Percentiles rank a stretch among this genome's conserved stretches.
Conservation (phyloP, 2,797 vertebrate species). For the Picus viridis region DNA sequence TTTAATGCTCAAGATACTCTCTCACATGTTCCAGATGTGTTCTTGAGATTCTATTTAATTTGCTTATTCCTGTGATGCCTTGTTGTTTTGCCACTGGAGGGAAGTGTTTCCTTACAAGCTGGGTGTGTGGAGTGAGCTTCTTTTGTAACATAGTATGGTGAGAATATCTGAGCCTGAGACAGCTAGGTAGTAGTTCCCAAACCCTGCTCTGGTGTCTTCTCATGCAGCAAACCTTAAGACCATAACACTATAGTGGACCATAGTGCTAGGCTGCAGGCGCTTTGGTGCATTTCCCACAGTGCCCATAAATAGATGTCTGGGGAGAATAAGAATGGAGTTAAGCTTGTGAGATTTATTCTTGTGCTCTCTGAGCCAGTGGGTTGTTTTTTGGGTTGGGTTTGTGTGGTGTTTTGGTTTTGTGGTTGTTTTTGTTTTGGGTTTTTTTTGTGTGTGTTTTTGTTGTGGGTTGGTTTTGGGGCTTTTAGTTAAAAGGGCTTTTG, state of each 20-base stretch:
- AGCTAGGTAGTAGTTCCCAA: background rate
- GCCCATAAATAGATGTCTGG: background rate
- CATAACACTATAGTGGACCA: no score
- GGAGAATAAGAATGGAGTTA: background rate
- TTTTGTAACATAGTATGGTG: background rate
- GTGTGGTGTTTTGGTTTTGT: no score
- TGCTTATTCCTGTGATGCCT: background rate
- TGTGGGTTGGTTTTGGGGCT: background rate
- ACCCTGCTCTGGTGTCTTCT: background rate
- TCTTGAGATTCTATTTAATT: background rate
- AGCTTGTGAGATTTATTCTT: background rate
- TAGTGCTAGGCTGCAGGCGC: background rate
- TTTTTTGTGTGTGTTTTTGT: no score
- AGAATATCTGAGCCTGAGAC: background rate
- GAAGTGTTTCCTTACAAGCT: background rate
- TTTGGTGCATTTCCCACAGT: background rate
- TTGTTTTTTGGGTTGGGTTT: background rate
- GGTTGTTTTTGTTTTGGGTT: no score
- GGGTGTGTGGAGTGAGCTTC: accelerated
- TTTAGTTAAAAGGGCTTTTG: background rate
- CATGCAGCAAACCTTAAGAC: background rate
- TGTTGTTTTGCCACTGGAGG: background rate
- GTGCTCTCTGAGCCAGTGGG: accelerated
- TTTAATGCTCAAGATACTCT: background rate
- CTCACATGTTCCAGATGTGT: background rate